Conservation (phyloP, 2,797 vertebrate species). For the Macrochelys suwanniensis region DNA sequence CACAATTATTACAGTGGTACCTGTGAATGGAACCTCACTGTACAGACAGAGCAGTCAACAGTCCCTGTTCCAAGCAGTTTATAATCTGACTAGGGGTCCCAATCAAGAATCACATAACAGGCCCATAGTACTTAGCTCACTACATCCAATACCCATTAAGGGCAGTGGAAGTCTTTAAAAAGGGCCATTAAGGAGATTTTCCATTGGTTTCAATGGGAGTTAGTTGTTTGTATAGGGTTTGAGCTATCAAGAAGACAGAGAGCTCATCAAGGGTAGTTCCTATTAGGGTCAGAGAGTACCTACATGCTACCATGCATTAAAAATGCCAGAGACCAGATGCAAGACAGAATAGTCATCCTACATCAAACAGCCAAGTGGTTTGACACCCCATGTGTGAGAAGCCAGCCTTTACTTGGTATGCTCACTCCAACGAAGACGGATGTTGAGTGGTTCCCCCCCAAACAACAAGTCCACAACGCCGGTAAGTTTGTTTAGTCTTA, state of each 20-base stretch:
- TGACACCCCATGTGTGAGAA: neutral
- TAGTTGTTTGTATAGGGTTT: no score
- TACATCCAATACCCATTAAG: neutral
- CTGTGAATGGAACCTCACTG: neutral
- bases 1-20: neutral
- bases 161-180: neutral
- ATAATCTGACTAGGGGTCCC: neutral
- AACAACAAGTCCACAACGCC: neutral
- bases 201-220: neutral
- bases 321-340: neutral
- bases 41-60: neutral
- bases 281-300: neutral
- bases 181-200: neutral
- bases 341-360: neutral
- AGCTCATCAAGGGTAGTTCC: neutral
- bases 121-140: neutral
- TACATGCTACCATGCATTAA: neutral
- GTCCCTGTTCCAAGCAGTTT: neutral
- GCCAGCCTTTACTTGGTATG: neutral
- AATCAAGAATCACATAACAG: neutral
- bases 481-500: neutral
- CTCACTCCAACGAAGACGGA: neutral
- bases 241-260: neutral
- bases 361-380: neutral
- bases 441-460: neutral